Evolutionary conservation across 2,888 invertebrate species (phyloP).

Genomic region (Drosophila kuntzei): DNA sequence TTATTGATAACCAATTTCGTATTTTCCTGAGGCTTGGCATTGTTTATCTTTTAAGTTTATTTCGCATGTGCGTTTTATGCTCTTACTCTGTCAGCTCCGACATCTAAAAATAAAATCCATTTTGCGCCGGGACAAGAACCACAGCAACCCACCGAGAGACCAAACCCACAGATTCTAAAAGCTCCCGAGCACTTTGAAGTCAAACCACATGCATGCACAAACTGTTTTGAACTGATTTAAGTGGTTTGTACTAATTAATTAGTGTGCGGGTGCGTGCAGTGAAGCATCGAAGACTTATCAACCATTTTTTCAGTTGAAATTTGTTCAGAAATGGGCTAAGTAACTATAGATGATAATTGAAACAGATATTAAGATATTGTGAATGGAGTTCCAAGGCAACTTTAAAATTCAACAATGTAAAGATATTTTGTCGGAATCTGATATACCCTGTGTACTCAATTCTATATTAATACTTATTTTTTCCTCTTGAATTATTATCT

Average conservation of each 20-base stretch:
- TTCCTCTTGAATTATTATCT: too few species aligned
- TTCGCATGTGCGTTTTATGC: constrained; percentile 58
- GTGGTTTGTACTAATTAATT: constrained; percentile 42
- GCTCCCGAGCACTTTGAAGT: constrained; percentile 36
- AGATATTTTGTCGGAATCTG: too few species aligned
- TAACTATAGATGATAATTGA: background rate
- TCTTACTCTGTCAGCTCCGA: constrained; percentile 18
- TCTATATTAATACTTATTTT: too few species aligned
- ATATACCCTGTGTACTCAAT: too few species aligned
- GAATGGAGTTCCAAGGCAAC: background rate
- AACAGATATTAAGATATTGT: constrained; percentile 1
- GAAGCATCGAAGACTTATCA: constrained; percentile 12
- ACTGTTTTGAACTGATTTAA: constrained; percentile 29
- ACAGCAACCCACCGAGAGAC: constrained; percentile 6
- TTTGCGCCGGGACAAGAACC: constrained; percentile 17
- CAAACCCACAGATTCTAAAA: constrained; percentile 17
- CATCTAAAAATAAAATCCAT: constrained; percentile 40
- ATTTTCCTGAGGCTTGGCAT: constrained; percentile 53
- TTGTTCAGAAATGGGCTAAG: background rate
- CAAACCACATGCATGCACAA: constrained; percentile 5
- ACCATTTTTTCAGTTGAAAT: background rate
- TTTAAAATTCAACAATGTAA: too few species aligned
- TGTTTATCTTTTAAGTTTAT: constrained; percentile 58
- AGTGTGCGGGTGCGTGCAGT: constrained; percentile 10
- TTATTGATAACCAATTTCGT: constrained; percentile 42